phyloP scores from a whole-genome alignment of 2,113 vertebrate genomes.

The Ailurus styani region DNA sequence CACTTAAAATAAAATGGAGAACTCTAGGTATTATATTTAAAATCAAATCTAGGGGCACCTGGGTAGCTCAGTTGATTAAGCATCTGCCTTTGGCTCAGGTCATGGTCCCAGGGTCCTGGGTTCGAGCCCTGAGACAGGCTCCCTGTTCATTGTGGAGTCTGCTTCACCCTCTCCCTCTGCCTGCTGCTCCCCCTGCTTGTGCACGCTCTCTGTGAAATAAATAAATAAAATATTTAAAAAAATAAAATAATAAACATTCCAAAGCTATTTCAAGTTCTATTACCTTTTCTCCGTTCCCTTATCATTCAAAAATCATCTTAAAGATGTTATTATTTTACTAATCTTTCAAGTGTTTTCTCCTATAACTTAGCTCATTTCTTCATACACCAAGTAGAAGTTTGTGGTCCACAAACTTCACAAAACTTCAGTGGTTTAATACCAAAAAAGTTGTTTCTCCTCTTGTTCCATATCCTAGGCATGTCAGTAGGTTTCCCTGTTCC shows the following conservation, averaged over 20 bases:
- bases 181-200: too few species aligned
- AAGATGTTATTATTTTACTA: not conserved
- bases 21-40: not conserved
- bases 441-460: not conserved
- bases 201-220: too few species aligned
- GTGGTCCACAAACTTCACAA: not conserved
- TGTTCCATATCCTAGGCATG: not conserved
- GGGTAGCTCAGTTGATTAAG: not conserved
- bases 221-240: too few species aligned
- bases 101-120: too few species aligned
- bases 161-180: too few species aligned
- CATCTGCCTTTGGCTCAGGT: not conserved
- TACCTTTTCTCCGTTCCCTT: not conserved
- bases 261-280: not conserved
- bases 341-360: not conserved
- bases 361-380: not conserved
- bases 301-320: slow-evolving; percentile 18
- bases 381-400: not conserved
- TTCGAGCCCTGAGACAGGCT: too few species aligned
- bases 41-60: not conserved
- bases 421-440: not conserved
- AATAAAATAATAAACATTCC: not conserved
- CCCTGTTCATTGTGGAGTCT: too few species aligned
- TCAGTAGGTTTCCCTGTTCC: not conserved
- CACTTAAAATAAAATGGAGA: not conserved